Conservation (phyloP, 2,888 invertebrate genomes). For the Prenolepis imparis region DNA sequence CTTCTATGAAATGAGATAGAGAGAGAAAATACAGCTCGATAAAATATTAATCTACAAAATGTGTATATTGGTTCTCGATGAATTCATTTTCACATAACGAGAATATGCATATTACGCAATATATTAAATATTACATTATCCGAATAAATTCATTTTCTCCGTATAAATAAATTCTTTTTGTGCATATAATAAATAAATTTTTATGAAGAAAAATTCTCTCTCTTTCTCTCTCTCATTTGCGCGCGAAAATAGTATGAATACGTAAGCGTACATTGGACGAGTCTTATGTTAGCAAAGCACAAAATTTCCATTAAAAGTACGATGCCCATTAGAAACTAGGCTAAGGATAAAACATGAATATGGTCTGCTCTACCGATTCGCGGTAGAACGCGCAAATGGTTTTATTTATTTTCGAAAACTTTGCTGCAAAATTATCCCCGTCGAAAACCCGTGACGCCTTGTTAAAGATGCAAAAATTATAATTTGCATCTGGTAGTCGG, state of each 20-base stretch:
- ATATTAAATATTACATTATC: slow-evolving; percentile 18
- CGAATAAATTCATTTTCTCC: slow-evolving; percentile 28
- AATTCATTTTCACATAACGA: slow-evolving; percentile 42
- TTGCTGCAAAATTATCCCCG: not conserved
- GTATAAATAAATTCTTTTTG: not conserved
- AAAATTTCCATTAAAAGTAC: slow-evolving; percentile 46
- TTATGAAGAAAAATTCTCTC: not conserved
- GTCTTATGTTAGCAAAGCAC: slow-evolving; percentile 28
- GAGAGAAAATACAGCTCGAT: slow-evolving; percentile 23
- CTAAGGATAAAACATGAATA: slow-evolving; percentile 30
- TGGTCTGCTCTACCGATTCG: not conserved
- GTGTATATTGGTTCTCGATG: slow-evolving; percentile 8
- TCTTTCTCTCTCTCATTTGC: not conserved
- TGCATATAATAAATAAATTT: not conserved
- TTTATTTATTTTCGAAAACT: slow-evolving; percentile 42
- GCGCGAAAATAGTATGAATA: slow-evolving; percentile 17
- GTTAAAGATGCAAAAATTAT: slow-evolving; percentile 61
- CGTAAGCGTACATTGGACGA: not conserved
- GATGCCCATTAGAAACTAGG: not conserved
- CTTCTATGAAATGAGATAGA: slow-evolving; percentile 12
- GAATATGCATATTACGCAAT: not conserved
- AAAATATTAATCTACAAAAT: slow-evolving; percentile 53
- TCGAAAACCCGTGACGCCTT: slow-evolving; percentile 38
- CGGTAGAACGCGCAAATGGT: not conserved
- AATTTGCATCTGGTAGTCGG: slow-evolving; percentile 48